Evolutionary conservation across 2,888 invertebrate genomes (phyloP), one percentile per base, ranked within the genome.

Genomic region (Melieria crassipennis): DNA sequence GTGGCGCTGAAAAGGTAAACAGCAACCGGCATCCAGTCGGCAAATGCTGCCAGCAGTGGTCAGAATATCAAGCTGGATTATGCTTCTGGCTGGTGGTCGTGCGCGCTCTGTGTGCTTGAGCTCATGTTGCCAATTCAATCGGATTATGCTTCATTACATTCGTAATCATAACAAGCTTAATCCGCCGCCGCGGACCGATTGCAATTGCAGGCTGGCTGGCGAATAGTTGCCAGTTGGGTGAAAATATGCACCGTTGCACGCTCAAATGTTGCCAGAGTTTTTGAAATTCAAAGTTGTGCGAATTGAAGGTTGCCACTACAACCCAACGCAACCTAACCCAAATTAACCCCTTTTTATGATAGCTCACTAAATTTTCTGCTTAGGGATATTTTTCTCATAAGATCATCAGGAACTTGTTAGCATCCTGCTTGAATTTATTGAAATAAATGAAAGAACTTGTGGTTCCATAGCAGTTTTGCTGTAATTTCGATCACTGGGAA

Each of bases 111-210:
- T n/a, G 47, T 48, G 10, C 43, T 9, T 3, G 48, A 60, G 52
- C 16, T 6, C n/a, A n/a, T n/a, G 50, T 43, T 13, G 60, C 60
- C 57, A 43, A 50, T 63, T 62, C 80, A 81, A 81, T 80, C 75
- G 73, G 82, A 81, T 82, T 82, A 80, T 77, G 81, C 78, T 82
- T 81, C 82, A 82, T 81, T 81, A 81, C 80, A 74, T 66, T 77
- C 75, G 77, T 77, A 79, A 82, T 81, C 82, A 80, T 79, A 81
- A 82, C 81, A 75, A 78, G 80, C 81, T 80, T 78, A 76, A 75
- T 76, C 75, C 79, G 77, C 75, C 74, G 79, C 82, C 81, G 79
- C 67, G 9, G 30, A 30, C 30, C 30, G 30, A 30, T 30, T 30
- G 30, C 30, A 30, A 30, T 30, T 30, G 30, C 30, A 66, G 58